A percentile compares a stretch with the other conserved stretches of the same genome.
These are phyloP conservation scores for Drepana falcataria DNA, from an alignment of 2,888 invertebrate species.

Conservation along the genomic window DNA sequence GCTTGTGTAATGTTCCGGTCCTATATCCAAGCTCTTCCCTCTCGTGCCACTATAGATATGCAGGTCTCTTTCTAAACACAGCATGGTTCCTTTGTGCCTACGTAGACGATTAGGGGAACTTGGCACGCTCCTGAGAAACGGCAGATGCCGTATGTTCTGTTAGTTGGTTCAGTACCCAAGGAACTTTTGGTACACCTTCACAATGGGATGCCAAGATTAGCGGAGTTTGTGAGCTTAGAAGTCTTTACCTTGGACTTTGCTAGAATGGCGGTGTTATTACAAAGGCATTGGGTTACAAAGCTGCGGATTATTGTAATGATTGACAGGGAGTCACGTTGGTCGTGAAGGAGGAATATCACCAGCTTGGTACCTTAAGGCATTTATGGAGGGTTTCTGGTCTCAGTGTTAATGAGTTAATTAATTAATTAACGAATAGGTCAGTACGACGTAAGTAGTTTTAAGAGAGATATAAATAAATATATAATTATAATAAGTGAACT, in stretches of 20 bases:
- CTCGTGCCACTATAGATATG: slow-evolving; percentile 11
- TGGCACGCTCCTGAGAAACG: slow-evolving; percentile 73
- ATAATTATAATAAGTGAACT: no score
- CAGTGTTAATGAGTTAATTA: no score
- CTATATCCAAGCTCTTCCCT: slow-evolving; percentile 29
- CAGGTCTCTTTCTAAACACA: slow-evolving; percentile 39
- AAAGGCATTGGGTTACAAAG: slow-evolving; percentile 3
- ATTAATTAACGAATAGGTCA: no score
- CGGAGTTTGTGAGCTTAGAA: slow-evolving; percentile 33
- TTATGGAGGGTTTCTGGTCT: no score
- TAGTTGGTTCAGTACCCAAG: slow-evolving; percentile 49
- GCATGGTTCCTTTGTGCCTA: slow-evolving; percentile 62
- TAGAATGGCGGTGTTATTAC: slow-evolving; percentile 15
- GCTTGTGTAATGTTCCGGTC: slow-evolving; percentile 72
- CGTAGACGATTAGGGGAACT: slow-evolving; percentile 67
- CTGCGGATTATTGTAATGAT: neutral
- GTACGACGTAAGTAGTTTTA: no score
- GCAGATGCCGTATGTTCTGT: slow-evolving; percentile 68
- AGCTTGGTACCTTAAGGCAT: neutral
- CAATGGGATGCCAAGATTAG: slow-evolving; percentile 36
- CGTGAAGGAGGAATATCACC: neutral
- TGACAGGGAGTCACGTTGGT: neutral
- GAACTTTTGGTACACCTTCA: slow-evolving; percentile 53
- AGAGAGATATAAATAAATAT: no score
- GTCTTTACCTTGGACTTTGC: slow-evolving; percentile 19